phyloP scores from a whole-genome alignment of 2,888 invertebrate species.

The Saturnia pavonia region DNA sequence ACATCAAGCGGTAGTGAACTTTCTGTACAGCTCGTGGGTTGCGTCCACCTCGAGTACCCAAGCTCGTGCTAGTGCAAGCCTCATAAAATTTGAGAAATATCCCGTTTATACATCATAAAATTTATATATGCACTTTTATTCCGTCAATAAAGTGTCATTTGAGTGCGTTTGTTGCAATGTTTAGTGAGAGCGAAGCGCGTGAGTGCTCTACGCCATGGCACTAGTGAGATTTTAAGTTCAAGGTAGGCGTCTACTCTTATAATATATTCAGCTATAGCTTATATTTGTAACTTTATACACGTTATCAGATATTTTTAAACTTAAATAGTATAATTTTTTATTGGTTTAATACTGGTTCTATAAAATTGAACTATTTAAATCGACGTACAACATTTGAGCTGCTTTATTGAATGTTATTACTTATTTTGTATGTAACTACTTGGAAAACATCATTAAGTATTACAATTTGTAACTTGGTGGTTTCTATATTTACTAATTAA shows the following conservation, averaged over 20 bases:
- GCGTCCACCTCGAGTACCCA: constrained; percentile 8
- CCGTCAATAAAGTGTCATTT: constrained; percentile 75
- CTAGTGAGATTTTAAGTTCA: background rate
- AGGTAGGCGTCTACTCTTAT: background rate
- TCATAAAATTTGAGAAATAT: constrained; percentile 72
- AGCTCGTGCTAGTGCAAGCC: constrained; percentile 40
- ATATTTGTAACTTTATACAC: background rate
- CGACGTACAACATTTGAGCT: background rate
- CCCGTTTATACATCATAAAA: constrained; percentile 78
- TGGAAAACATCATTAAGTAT: background rate
- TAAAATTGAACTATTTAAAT: background rate
- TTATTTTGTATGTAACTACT: background rate
- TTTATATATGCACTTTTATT: constrained; percentile 78
- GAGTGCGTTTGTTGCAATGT: constrained; percentile 39
- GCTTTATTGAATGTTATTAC: too few species aligned
- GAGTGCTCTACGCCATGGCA: background rate
- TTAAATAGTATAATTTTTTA: too few species aligned
- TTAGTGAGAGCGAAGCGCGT: constrained; percentile 15
- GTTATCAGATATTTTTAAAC: background rate
- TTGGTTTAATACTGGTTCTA: too few species aligned
- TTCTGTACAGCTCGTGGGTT: background rate
- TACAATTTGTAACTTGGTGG: background rate
- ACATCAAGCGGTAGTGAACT: background rate
- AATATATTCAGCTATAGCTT: background rate
- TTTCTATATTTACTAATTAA: background rate